Base-by-base conservation (phyloP, 2,888 invertebrate genomes). In the Eupithecia abbreviata region DNA sequence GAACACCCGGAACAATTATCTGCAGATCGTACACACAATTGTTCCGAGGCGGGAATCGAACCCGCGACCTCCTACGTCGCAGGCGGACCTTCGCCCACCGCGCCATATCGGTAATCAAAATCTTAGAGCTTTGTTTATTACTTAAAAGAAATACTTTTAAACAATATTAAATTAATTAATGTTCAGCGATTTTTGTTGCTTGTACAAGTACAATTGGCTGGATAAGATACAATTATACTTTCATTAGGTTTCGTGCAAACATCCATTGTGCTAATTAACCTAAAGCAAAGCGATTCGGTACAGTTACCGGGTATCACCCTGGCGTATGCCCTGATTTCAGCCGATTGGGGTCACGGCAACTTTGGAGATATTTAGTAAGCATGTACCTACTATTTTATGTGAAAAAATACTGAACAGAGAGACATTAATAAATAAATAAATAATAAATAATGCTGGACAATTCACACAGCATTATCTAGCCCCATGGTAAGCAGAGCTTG, bases 251-350 rank as follows among this genome's bases (percentile, higher is more conserved):
- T 68, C 47, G 76, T 76, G 70, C 76, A 78, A 78, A 78, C 78
- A 76, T 76, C 76, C 76, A 78, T 76, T 78, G 74, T 55, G 49
- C 76, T 78, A 76, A 78, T 78, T 78, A 76, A 78, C 78, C 69
- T 74, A 78, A 70, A 74, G 66, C 12, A 42, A 45, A 69, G 78
- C 72, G 58, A 69, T 78, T 76, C 58, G 12, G 67, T 30, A 49
- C 43, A 75, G 49, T 73, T 5, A 9, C 5, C 73, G 72, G 49
- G 49, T 41, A 12, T 73, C 71, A 5, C 43, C n/a, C 10, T 73
- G 72, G 75, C 77, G 67, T 45, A 18, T 47, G 12, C 13, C 13
- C 42, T 10, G 42, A n/a, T 18, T 4, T 15, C 2, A 41, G 30
- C 18, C 62, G 4, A 30, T 30, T 30, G 58, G 6, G 42, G 66